Evolutionary conservation across 2,797 vertebrate genomes (phyloP).

Genomic region (Acrocephalus scirpaceus): DNA sequence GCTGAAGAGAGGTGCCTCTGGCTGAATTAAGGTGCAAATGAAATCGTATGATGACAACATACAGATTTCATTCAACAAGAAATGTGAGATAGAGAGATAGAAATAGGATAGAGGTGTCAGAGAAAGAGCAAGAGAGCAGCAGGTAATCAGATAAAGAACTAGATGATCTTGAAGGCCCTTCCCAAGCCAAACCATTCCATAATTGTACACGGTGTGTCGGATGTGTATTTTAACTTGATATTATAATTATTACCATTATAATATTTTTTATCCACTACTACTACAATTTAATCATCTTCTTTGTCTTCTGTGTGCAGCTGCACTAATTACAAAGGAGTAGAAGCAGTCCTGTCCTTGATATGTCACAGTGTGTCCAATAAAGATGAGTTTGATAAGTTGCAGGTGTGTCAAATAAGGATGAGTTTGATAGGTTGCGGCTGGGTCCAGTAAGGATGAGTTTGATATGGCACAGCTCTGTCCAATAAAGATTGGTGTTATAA

Average conservation of each 20-base stretch:
- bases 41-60: background rate
- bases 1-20: too few species aligned
- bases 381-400: too few species aligned
- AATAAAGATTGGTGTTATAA: too few species aligned
- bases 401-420: too few species aligned
- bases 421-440: too few species aligned
- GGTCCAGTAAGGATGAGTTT: too few species aligned
- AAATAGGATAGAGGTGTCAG: background rate
- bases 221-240: background rate
- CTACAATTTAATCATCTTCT: background rate
- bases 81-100: background rate
- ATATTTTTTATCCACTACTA: background rate
- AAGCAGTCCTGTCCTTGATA: too few species aligned
- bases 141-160: background rate
- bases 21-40: background rate
- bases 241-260: background rate
- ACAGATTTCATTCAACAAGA: background rate
- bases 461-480: too few species aligned
- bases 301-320: too few species aligned
- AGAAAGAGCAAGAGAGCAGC: background rate
- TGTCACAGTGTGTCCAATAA: too few species aligned
- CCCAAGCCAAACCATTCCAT: background rate
- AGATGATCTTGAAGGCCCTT: background rate
- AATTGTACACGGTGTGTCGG: too few species aligned
- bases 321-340: too few species aligned